Percentiles rank a stretch among this genome's conserved stretches.
Evolutionary conservation across 2,797 vertebrate genomes (phyloP).

Genomic region (Graptemys geographica): DNA sequence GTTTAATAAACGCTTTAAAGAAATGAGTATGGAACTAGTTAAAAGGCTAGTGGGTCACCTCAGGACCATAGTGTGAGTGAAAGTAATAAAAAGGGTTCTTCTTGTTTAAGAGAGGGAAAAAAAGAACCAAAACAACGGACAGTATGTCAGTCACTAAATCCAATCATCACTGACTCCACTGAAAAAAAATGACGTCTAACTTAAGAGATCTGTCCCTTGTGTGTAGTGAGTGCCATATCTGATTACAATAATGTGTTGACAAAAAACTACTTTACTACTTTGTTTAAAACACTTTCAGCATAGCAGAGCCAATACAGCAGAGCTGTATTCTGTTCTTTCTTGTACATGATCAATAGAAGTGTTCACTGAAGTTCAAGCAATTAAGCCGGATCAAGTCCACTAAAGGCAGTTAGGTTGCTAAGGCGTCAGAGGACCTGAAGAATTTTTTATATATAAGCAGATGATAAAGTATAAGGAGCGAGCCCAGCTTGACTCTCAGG

Average conservation of each 20-base stretch:
- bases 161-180: not conserved
- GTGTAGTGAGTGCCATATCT: not conserved
- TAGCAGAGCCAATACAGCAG: constrained; percentile 1
- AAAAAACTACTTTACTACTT: constrained; percentile 25
- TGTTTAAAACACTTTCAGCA: constrained; percentile 28
- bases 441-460: not conserved
- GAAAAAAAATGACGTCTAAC: not conserved
- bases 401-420: constrained; percentile 15
- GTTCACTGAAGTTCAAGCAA: constrained; percentile 52
- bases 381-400: not conserved
- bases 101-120: not conserved
- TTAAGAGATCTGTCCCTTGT: not conserved
- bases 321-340: constrained; percentile 7
- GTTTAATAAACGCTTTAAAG: not conserved
- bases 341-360: constrained; percentile 24
- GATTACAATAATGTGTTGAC: constrained; percentile 21
- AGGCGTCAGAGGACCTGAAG: not conserved
- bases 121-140: not conserved
- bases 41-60: not conserved
- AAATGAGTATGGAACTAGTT: not conserved
- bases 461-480: not conserved
- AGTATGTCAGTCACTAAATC: not conserved
- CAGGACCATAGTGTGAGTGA: not conserved
- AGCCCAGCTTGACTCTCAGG: not conserved
- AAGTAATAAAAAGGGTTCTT: not conserved